A percentile compares a stretch with the other conserved stretches of the same genome.
These are phyloP conservation scores for Calliopum simillimum DNA, from an alignment of 2,888 invertebrate genomes.

Conservation along the genomic window DNA sequence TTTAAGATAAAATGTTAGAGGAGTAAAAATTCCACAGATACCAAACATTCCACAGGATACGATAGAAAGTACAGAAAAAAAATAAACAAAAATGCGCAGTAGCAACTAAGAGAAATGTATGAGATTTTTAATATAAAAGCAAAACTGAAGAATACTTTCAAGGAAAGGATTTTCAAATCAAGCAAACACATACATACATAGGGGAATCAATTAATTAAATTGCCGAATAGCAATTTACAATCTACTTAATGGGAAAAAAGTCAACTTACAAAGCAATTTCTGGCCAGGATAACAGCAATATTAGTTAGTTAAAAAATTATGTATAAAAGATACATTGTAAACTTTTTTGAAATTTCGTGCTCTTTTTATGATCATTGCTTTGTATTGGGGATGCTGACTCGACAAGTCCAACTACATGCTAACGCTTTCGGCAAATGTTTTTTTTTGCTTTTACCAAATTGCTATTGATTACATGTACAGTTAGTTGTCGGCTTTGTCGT, in stretches of 20 bases:
- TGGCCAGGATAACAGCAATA: slow-evolving; percentile 46
- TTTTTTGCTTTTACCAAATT: too few species aligned
- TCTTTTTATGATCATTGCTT: too few species aligned
- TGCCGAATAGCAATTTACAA: not conserved
- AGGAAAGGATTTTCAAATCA: not conserved
- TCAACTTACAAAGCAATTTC: slow-evolving; percentile 51
- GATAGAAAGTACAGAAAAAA: too few species aligned
- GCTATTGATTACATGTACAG: not conserved
- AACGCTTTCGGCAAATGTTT: not conserved
- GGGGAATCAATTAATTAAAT: not conserved
- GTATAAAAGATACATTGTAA: too few species aligned
- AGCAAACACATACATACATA: not conserved
- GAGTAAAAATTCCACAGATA: slow-evolving; percentile 19
- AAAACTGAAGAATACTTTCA: not conserved
- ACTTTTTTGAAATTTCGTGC: too few species aligned
- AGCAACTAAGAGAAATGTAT: not conserved
- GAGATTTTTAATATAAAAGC: not conserved
- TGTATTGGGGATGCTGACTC: not conserved
- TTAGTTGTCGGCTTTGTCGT: not conserved
- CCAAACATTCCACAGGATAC: slow-evolving; percentile 11
- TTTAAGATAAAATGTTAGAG: not conserved
- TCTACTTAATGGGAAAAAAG: slow-evolving; percentile 40
- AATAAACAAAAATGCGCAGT: not conserved
- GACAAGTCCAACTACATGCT: not conserved
- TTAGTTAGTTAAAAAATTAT: not conserved